Percentiles rank a stretch among this genome's conserved stretches.
Evolutionary conservation across 2,113 vertebrate species (phyloP).

Genomic region (Acinonyx jubatus): DNA sequence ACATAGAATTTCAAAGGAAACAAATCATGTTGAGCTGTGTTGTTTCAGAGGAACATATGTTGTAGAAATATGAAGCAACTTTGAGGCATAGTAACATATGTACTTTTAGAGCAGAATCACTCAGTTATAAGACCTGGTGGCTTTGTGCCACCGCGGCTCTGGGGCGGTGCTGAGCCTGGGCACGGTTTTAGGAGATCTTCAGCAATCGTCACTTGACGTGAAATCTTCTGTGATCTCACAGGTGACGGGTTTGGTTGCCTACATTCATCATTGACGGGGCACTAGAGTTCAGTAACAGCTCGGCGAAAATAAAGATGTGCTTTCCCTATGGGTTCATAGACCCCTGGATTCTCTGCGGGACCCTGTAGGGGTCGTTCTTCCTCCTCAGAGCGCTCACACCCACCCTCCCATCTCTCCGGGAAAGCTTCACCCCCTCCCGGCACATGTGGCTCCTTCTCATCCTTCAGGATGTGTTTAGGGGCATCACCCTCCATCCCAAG

Average conservation of each 20-base stretch:
- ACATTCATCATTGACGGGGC: accelerated
- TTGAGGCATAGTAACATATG: background rate
- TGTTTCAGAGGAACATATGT: background rate
- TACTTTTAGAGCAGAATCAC: background rate
- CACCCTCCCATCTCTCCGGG: background rate
- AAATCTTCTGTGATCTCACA: background rate
- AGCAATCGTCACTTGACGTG: accelerated
- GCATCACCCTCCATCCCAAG: accelerated
- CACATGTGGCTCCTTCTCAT: accelerated
- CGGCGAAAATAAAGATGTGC: background rate
- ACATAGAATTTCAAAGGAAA: background rate
- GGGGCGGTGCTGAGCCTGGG: background rate
- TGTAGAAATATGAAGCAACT: background rate
- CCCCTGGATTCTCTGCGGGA: background rate
- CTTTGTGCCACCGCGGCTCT: accelerated
- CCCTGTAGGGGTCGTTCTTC: background rate
- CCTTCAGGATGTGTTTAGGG: background rate
- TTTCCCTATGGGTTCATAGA: background rate
- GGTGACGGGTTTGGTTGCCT: background rate
- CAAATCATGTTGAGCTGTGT: background rate
- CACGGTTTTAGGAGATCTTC: background rate
- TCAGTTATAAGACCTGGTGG: background rate
- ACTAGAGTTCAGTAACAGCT: background rate
- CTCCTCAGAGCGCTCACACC: background rate
- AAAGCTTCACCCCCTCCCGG: too few relatives aligned